phyloP scores from a whole-genome alignment of 2,113 vertebrate species.

The Strix aluco region DNA sequence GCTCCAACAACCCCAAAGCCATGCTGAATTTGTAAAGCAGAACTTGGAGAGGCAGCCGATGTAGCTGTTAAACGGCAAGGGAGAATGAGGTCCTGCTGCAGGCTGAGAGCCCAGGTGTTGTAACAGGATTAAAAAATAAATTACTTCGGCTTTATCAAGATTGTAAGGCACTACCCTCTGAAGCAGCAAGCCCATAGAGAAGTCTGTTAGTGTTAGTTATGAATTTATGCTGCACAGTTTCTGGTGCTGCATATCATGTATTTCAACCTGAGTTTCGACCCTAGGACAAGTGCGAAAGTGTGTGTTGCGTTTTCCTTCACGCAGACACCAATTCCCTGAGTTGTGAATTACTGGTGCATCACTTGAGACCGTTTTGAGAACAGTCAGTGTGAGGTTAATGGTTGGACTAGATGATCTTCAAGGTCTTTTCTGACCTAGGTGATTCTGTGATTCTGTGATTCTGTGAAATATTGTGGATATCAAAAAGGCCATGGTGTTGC shows the following conservation, averaged over 20 bases:
- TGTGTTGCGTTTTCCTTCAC: neutral
- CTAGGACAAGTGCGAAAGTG: neutral
- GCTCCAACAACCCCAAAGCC: neutral
- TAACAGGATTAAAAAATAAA: neutral
- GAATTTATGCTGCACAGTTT: neutral
- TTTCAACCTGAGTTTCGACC: neutral
- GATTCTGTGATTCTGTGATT: too few species aligned
- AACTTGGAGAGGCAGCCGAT: neutral
- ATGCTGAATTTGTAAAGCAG: neutral
- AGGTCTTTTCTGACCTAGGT: too few species aligned
- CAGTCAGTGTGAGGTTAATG: too few species aligned
- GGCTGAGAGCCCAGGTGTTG: rapidly evolving
- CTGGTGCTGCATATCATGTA: neutral
- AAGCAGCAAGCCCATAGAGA: neutral
- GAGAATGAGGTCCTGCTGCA: neutral
- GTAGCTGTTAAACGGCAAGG: neutral
- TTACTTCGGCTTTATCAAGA: neutral
- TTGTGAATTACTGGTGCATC: neutral
- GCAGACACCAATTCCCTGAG: rapidly evolving
- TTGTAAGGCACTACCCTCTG: neutral
- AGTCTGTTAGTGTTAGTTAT: neutral
- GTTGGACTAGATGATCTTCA: too few species aligned
- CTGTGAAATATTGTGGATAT: neutral
- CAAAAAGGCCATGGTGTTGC: neutral
- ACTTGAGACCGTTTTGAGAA: neutral